Evolutionary conservation across 2,113 vertebrate genomes (phyloP), one percentile per base, ranked within the genome.

Genomic region (Trogon melanurus): DNA sequence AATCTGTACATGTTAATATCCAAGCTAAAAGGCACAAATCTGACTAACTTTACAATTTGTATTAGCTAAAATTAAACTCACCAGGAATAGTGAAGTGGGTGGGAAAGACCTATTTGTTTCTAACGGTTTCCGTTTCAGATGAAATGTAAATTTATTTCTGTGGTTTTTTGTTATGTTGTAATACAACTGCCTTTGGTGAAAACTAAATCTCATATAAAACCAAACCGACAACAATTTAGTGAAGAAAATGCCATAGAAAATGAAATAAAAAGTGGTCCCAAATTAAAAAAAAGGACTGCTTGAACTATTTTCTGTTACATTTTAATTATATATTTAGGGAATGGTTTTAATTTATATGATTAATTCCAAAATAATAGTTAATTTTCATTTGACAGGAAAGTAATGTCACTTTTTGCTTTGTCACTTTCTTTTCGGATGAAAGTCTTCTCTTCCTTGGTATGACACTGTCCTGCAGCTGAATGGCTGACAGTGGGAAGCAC

Each of bases 391-490:
- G 95, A 82, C 89, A 94, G 94, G 75, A 92, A 97, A 96, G 96
- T 97, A 95, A 95, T 96, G 93, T 88, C 94, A 96, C 78, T 96
- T 97, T 41, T 95, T 85, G 82, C 97, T 97, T 97, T 93, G 73
- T 89, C 92, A 95, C 8, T 93, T 98, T 97, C 94, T 92, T 96
- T 67, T 93, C 97, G 91, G 90, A 94, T 84, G 41, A 72, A 96
- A 96, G 91, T 91, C 78, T 91, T 95, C 95, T 96, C 70, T 97
- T 97, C 93, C 96, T 97, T 83, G 85, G 85, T 91, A 64, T 83
- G 92, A 96, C 95, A 96, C 83, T 95, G 89, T 97, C 91, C 94
- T 95, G 95, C 86, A 93, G 94, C 88, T 97, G 93, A 97, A 95
- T 89, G 88, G 81, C 75, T 97, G 86, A 72, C 65, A 79, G 80